Percentiles rank a stretch among this genome's conserved stretches.
Conservation (phyloP, 2,888 invertebrate genomes). For the Chirona hameri region DNA sequence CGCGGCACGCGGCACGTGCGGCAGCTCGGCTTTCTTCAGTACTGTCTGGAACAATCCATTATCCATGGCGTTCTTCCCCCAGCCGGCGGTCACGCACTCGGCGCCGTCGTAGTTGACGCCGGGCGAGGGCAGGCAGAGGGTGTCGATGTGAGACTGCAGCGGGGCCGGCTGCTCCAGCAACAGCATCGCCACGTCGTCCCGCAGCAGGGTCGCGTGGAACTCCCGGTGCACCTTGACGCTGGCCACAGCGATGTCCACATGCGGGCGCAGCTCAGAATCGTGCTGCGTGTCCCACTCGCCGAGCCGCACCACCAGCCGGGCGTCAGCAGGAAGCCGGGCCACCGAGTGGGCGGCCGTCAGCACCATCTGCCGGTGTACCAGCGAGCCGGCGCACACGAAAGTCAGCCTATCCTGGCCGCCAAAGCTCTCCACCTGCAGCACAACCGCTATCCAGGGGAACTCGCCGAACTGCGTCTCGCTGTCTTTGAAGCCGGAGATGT, state of each 20-base stretch:
- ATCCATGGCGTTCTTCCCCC: conserved; percentile 66
- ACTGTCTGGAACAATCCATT: conserved; percentile 64
- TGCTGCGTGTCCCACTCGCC: conserved; percentile 82
- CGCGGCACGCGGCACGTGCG: conserved; percentile 39
- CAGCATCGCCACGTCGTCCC: conserved; percentile 67
- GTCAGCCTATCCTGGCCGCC: conserved; percentile 45
- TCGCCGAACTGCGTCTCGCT: conserved; percentile 63
- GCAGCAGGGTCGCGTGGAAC: conserved; percentile 40
- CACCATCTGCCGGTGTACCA: conserved; percentile 70
- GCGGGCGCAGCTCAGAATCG: conserved; percentile 62
- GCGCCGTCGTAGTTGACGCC: conserved; percentile 53
- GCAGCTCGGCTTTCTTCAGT: conserved; percentile 67
- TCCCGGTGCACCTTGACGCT: conserved; percentile 42
- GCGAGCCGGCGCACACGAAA: conserved; percentile 74
- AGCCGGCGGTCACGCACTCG: conserved; percentile 66
- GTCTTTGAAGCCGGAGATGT: conserved; percentile 60
- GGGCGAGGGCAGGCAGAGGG: conserved; percentile 62
- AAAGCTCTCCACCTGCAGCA: conserved; percentile 49
- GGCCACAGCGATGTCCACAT: conserved; percentile 66
- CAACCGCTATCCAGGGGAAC: conserved; percentile 79
- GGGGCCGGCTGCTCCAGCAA: conserved; percentile 60
- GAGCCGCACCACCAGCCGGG: conserved; percentile 57
- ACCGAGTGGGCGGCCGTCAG: conserved; percentile 80
- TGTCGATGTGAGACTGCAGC: conserved; percentile 64
- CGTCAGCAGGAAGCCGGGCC: conserved; percentile 37